phyloP scores from a whole-genome alignment of 2,113 vertebrate species.

The Dolichallabes microphthalmus region DNA sequence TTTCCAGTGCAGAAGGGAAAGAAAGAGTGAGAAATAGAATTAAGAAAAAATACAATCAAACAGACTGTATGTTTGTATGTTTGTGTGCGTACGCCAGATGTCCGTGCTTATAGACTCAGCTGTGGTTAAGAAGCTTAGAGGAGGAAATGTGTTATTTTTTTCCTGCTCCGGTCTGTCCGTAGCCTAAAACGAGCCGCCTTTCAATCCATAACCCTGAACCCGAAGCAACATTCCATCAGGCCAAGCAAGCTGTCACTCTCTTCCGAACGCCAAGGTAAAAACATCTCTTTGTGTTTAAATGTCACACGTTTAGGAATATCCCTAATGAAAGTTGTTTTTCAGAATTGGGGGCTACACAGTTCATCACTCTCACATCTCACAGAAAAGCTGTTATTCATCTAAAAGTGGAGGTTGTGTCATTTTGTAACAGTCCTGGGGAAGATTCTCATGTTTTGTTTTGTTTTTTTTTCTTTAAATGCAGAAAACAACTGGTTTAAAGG shows the following conservation, averaged over 20 bases:
- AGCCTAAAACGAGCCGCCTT: constrained; percentile 17
- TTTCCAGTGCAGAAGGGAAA: background rate
- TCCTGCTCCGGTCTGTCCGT: constrained; percentile 5
- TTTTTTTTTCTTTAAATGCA: background rate
- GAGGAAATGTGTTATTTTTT: constrained; percentile 34
- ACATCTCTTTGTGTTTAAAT: constrained; percentile 3
- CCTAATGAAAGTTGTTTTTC: background rate
- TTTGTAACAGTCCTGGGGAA: background rate
- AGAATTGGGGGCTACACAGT: background rate
- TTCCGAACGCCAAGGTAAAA: background rate
- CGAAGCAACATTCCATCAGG: background rate
- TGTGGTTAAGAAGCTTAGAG: constrained; percentile 31
- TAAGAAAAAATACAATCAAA: background rate
- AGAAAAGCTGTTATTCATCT: background rate
- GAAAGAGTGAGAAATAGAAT: constrained; percentile 6
- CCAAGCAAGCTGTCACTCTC: background rate
- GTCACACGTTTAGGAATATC: background rate
- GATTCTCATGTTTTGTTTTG: background rate
- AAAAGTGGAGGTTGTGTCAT: background rate
- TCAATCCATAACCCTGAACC: constrained; percentile 2
- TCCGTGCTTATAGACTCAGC: constrained; percentile 42
- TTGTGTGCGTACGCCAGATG: constrained; percentile 29
- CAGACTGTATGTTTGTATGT: constrained; percentile 12
- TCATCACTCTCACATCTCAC: background rate
- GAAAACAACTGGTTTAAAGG: background rate